phyloP scores from a whole-genome alignment of 2,888 invertebrate species.

The Stenolophus ochropezus region DNA sequence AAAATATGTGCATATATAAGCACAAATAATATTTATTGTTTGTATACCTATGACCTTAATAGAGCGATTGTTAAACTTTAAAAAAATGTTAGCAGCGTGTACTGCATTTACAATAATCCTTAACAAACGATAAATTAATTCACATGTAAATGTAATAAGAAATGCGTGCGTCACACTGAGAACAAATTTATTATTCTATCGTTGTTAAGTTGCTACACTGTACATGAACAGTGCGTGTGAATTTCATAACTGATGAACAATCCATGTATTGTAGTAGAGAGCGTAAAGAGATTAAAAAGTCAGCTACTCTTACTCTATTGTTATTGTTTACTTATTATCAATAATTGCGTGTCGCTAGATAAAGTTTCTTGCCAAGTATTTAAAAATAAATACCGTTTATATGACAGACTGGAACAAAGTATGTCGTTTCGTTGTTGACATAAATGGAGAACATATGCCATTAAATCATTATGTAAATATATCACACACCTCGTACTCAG shows the following conservation, averaged over 20 bases:
- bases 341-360: neutral
- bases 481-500: no score
- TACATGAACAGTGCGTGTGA: neutral
- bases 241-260: neutral
- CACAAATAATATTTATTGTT: neutral
- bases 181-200: slow-evolving; percentile 21
- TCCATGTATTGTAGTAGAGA: slow-evolving; percentile 6
- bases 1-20: neutral
- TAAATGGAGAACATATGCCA: neutral
- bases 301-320: neutral
- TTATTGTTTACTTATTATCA: slow-evolving; percentile 13
- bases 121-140: neutral
- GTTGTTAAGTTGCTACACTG: neutral
- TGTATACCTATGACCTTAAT: no score
- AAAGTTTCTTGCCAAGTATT: slow-evolving; percentile 3
- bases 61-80: no score
- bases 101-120: neutral
- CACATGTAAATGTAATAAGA: neutral
- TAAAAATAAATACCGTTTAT: neutral
- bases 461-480: slow-evolving; percentile 2
- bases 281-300: neutral
- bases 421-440: neutral
- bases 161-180: slow-evolving; percentile 2
- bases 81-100: no score
- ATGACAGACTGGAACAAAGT: neutral